Evolutionary conservation across 1,140 invertebrate species (phyloP), one percentile per base, ranked within the genome.

Genomic region (Halyomorpha halys): DNA sequence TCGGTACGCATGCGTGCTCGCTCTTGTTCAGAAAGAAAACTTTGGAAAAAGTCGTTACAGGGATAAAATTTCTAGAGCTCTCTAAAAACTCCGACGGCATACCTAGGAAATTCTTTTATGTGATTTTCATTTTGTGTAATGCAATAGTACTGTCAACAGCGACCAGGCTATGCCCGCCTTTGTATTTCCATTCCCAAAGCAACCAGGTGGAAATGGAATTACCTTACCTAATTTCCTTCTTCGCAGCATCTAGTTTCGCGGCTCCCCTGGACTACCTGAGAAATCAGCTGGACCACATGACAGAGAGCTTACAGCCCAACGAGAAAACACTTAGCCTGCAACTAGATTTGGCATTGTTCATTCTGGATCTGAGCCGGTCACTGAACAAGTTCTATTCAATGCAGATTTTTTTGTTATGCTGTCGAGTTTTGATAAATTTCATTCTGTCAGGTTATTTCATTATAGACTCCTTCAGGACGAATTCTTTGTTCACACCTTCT

Each of bases 371-470:
- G 19, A 19, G n/a, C 14, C 9, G 19, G 11, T 5, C 19, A 18
- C 4, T 49, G 2, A 49, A 49, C 19, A 49, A 49, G 19, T 49
- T 49, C 19, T 49, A n/a, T 14, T 49, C 47, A 1, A 6, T 49
- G 47, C 47, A 49, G 14, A 49, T 49, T 18, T 49, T 49, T n/a
- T 49, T 49, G 6, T 18, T 49, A 19, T 49, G 47, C n/a, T 49
- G n/a, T 21, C n/a, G 47, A n/a, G n/a, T 49, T n/a, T 21, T 49
- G 11, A 5, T 49, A 3, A 49, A 49, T n/a, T 49, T 49, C 47
- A 49, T 49, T 8, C 16, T 49, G n/a, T 49, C 5, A 4, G 47
- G 47, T 6, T 49, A 49, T 49, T 49, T 49, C 47, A 8, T 49
- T 49, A 8, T 49, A 1, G n/a, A 18, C 11, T 19, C 47, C 6